Evolutionary conservation across 92 coral and sea anemone genomes (phyloP), one percentile per base, ranked within the genome.

Genomic region (Diadumene lineata): DNA sequence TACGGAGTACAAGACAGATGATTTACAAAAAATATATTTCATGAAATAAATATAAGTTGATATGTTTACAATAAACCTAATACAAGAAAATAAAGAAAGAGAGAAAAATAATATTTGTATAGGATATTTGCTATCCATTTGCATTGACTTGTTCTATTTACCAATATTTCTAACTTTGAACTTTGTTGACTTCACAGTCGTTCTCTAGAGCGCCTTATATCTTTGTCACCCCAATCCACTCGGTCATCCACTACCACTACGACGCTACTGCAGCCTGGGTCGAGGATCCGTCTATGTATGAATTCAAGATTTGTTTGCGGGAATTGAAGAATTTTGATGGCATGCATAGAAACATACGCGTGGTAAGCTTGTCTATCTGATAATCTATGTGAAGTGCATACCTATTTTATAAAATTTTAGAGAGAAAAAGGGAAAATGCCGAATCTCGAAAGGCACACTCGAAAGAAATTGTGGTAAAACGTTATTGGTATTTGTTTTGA

Each of bases 301-400:
- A 79, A 24, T 88, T 88, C 69, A 75, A 84, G 56, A 73, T 84
- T 43, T 88, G 92, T 51, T 66, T 88, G 63, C 69, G 92, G 44
- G 92, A 88, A 34, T 53, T 88, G 56, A 88, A 88, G 78, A 88
- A 84, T 71, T 88, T 84, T 68, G 92, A 88, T 48, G 86, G 92
- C 1, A 55, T 82, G 50, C 92, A 87, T 73, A 69, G 82, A 48
- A 75, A 73, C 60, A 79, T 83, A 18, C 77, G 64, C 24, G 83
- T 83, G 64, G 88, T 75, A 44, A 55, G 85, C 73, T 6, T n/a
- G 28, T n/a, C n/a, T 28, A 62, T 15, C n/a, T n/a, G n/a, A n/a
- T n/a, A n/a, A n/a, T n/a, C n/a, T n/a, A n/a, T n/a, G n/a, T n/a
- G n/a, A n/a, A n/a, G n/a, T n/a, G n/a, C n/a, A n/a, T n/a, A n/a